phyloP scores from a whole-genome alignment of 2,888 invertebrate species.

The Acrocyrtus sp. region DNA sequence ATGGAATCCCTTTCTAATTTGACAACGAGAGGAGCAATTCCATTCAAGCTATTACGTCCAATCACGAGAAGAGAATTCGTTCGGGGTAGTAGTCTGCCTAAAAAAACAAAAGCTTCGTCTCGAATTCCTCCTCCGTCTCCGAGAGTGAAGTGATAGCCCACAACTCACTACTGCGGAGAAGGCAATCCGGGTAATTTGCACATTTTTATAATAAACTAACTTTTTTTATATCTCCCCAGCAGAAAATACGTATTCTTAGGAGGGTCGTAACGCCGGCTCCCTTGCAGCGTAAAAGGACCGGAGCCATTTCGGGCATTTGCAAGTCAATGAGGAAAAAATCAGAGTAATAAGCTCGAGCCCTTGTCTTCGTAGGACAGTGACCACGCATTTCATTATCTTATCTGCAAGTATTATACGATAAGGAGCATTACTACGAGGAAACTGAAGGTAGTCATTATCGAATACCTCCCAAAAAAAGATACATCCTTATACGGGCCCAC shows the following conservation, averaged over 20 bases:
- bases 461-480: no score
- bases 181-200: neutral
- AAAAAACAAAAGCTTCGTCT: neutral
- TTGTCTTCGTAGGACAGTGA: neutral
- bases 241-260: neutral
- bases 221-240: neutral
- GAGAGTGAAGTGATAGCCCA: no score
- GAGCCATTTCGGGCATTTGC: neutral
- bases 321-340: conserved; percentile 6
- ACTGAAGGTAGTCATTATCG: no score
- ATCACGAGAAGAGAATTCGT: no score
- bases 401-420: no score
- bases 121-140: no score
- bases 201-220: neutral
- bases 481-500: no score
- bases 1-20: conserved; percentile 23
- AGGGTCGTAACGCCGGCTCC: no score
- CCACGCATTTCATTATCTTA: neutral
- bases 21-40: conserved; percentile 3
- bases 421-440: no score
- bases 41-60: neutral
- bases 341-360: neutral
- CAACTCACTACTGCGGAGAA: neutral
- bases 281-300: no score
- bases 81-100: neutral